Conservation (phyloP, 2,797 vertebrate species). For the Prionace glauca region DNA sequence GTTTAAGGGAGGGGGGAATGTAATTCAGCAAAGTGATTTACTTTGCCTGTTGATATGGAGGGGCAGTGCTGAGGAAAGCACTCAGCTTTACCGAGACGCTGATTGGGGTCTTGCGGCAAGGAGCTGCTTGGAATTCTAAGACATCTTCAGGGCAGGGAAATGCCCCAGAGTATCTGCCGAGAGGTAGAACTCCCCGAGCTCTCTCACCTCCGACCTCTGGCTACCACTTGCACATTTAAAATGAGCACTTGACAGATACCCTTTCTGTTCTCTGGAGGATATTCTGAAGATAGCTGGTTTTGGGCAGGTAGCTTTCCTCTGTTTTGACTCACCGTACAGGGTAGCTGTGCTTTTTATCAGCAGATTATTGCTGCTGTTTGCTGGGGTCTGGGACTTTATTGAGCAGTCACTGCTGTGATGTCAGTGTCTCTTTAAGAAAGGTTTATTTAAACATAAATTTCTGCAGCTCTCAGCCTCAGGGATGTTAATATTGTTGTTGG, state of each 20-base stretch:
- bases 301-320: neutral
- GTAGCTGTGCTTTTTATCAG: neutral
- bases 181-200: neutral
- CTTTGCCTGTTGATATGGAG: neutral
- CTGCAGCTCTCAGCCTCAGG: no score
- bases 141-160: neutral
- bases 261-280: neutral
- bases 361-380: no score
- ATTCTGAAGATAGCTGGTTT: neutral
- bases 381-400: no score
- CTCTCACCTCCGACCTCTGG: neutral
- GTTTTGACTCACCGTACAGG: neutral
- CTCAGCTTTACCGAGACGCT: neutral
- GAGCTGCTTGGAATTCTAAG: neutral
- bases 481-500: no score
- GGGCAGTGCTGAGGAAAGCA: neutral
- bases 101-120: neutral
- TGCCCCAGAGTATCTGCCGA: neutral
- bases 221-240: neutral
- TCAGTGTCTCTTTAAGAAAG: no score
- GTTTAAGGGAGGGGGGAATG: neutral
- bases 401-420: no score
- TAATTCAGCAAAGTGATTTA: neutral
- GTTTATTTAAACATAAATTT: no score
- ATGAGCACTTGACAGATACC: neutral